Base-by-base conservation (phyloP, 1,140 invertebrate species). In the Oncopodura yosiiana region DNA sequence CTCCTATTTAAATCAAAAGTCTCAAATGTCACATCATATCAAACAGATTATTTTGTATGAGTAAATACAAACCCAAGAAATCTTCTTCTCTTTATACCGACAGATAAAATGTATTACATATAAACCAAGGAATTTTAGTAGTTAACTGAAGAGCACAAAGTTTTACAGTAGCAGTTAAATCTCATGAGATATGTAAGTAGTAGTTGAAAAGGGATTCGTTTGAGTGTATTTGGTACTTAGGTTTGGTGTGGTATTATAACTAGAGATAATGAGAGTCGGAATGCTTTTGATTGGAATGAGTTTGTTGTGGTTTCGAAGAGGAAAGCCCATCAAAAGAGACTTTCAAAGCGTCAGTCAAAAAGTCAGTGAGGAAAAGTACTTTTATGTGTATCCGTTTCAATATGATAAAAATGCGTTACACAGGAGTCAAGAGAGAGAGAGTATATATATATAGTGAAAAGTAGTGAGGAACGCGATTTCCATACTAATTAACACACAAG, bases 331-430 rank as follows among this genome's bases (percentile, higher is more conserved):
- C 27, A 32, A 46, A 16, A 23, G 18, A 32, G 29, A n/a, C 30
- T 27, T 30, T 46, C 30, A 46, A 46, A 30, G n/a, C n/a, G n/a
- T n/a, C n/a, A n/a, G n/a, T n/a, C n/a, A n/a, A n/a, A n/a, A n/a
- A n/a, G n/a, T n/a, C n/a, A n/a, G n/a, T n/a, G n/a, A n/a, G n/a
- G 30, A 32, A 46, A 46, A 46, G 44, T 46, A 46, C 44, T 46
- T 46, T 46, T 46, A 46, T 46, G 44, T 46, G 44, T 46, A 46
- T 46, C 44, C 44, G 44, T 46, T 46, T 46, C 44, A 46, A n/a
- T n/a, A n/a, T n/a, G 44, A 46, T 46, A 46, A 46, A 46, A 46
- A 46, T 46, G 44, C 44, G 44, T 46, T 46, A 30, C 44, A 46
- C 44, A 46, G 44, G 44, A 46, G 44, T 30, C 44, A 32, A 32